Evolutionary conservation across 2,113 vertebrate genomes (phyloP).

Genomic region (Gobio gobio): DNA sequence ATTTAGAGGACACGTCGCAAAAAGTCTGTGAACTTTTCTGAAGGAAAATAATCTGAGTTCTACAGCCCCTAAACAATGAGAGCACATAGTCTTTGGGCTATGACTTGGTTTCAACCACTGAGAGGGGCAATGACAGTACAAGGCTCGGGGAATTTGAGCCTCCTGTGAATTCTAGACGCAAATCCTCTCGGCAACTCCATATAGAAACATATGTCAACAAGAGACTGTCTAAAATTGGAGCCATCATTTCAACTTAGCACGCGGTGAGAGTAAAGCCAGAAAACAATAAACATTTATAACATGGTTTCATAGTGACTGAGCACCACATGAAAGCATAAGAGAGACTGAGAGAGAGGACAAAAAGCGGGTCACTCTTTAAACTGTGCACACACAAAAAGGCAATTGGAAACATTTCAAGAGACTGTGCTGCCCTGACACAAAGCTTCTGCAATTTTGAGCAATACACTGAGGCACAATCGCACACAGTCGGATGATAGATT

Average conservation of each 20-base stretch:
- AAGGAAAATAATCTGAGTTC: background rate
- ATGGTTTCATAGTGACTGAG: conserved; percentile 41
- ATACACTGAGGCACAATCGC: conserved; percentile 30
- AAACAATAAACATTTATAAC: conserved; percentile 44
- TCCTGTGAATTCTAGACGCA: conserved; percentile 45
- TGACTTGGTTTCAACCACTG: conserved; percentile 13
- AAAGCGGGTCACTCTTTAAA: conserved; percentile 26
- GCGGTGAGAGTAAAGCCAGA: conserved; percentile 22
- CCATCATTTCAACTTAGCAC: conserved; percentile 29
- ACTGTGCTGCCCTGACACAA: conserved; percentile 22
- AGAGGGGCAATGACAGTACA: background rate
- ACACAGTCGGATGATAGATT: conserved; percentile 35
- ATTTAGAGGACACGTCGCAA: background rate
- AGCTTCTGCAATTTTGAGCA: conserved; percentile 31
- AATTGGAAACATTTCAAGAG: conserved; percentile 30
- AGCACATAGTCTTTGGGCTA: background rate
- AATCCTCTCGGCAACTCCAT: conserved; percentile 37
- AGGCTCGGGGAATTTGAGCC: conserved; percentile 42
- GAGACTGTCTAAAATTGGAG: conserved; percentile 44
- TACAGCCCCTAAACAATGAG: conserved; percentile 18
- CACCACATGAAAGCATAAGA: conserved; percentile 12
- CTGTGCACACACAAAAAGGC: conserved; percentile 2
- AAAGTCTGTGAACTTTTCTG: background rate
- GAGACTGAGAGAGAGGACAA: background rate
- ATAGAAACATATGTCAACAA: conserved; percentile 47